Conservation (phyloP, 1,140 invertebrate genomes). For the Ceratina calcarata region DNA sequence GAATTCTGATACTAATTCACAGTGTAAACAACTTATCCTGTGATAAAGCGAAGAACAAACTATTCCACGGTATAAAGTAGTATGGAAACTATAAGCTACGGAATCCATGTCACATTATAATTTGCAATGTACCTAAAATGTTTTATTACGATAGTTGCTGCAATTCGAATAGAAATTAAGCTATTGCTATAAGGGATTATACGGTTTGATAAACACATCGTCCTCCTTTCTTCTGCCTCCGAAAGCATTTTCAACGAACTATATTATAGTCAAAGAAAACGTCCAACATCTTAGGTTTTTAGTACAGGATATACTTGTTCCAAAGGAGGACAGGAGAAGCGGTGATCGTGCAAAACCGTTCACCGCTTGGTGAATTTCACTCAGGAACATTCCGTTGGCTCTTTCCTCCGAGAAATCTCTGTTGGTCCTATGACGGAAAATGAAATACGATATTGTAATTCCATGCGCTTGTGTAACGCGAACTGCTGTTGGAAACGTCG, state of each 20-base stretch:
- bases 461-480: constrained; percentile 42
- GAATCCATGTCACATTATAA: too few species aligned
- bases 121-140: too few species aligned
- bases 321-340: constrained; percentile 36
- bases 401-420: constrained; percentile 32
- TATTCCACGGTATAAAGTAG: too few species aligned
- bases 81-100: too few species aligned
- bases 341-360: constrained; percentile 42
- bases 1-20: constrained; percentile 34
- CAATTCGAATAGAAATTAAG: too few species aligned
- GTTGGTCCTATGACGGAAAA: constrained; percentile 32
- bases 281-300: constrained; percentile 13
- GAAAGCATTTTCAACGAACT: not conserved
- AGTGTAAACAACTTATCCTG: constrained; percentile 39
- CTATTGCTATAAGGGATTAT: not conserved
- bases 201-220: not conserved
- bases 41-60: constrained; percentile 13
- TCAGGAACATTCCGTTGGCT: not conserved
- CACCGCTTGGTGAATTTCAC: constrained; percentile 31
- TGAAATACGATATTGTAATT: constrained; percentile 48
- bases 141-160: too few species aligned
- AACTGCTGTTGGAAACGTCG: constrained; percentile 13
- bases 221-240: too few species aligned
- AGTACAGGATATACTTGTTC: constrained; percentile 16
- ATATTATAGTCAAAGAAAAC: constrained; percentile 23